phyloP scores from a whole-genome alignment of 2,888 invertebrate genomes.

The Smittia sp. region DNA sequence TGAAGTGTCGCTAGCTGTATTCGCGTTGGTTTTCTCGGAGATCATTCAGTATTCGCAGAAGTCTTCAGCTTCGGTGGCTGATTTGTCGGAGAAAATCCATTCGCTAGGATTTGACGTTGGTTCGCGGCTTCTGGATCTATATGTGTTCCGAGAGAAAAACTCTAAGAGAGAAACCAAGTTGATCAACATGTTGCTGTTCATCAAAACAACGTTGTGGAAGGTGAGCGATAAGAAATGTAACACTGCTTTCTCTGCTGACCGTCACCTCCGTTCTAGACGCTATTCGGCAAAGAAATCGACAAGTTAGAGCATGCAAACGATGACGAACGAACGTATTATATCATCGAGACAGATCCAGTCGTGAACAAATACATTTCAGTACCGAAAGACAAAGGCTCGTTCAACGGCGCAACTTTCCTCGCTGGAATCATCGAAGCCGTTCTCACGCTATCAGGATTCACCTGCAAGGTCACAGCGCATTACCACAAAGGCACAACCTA shows the following conservation, averaged over 20 bases:
- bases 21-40: constrained; percentile 95
- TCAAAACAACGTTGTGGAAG: constrained; percentile 97
- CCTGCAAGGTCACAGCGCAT: constrained; percentile 96
- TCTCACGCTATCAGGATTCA: constrained; percentile 91
- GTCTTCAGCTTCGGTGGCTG: constrained; percentile 90
- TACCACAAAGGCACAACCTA: constrained; percentile 99
- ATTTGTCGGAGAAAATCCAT: constrained; percentile 74
- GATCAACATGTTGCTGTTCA: constrained; percentile 89
- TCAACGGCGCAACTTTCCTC: constrained; percentile 98
- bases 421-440: constrained; percentile 98
- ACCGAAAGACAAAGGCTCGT: constrained; percentile 93
- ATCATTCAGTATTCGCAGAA: constrained; percentile 98
- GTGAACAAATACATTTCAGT: constrained; percentile 97
- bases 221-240: constrained; percentile 54
- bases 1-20: constrained; percentile 88
- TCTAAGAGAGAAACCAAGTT: constrained; percentile 94
- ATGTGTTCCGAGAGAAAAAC: constrained; percentile 89
- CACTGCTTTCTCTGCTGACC: no score
- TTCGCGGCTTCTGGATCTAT: constrained; percentile 84
- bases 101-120: constrained; percentile 96
- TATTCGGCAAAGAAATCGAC: constrained; percentile 98
- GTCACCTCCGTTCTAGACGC: constrained; percentile 68
- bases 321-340: constrained; percentile 95
- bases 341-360: constrained; percentile 96
- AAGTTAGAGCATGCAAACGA: constrained; percentile 98